phyloP scores from a whole-genome alignment of 2,888 invertebrate species.

The Congeria kusceri region DNA sequence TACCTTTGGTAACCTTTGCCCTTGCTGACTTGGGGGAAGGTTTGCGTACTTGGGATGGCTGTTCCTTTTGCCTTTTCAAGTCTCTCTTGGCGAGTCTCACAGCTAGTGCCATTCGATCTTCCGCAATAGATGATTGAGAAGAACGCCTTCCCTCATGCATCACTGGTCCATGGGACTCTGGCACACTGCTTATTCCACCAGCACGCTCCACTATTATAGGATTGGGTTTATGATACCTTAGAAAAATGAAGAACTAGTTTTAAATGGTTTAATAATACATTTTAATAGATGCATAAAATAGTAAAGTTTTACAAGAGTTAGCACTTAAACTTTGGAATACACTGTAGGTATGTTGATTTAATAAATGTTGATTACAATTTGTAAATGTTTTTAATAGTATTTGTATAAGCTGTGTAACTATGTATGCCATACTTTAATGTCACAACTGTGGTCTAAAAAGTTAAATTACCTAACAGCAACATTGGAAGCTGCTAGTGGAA shows the following conservation, averaged over 20 bases:
- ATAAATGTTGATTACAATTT: too few species aligned
- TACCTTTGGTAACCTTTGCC: conserved; percentile 58
- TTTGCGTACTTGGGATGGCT: conserved; percentile 46
- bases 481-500: conserved; percentile 72
- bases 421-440: too few species aligned
- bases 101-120: conserved; percentile 78
- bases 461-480: conserved; percentile 63
- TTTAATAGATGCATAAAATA: background rate
- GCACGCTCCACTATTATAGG: conserved; percentile 69
- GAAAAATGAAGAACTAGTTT: background rate
- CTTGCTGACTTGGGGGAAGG: conserved; percentile 62
- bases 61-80: conserved; percentile 75
- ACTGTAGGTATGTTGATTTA: too few species aligned
- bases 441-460: too few species aligned
- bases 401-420: too few species aligned
- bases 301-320: background rate
- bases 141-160: conserved; percentile 29
- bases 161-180: conserved; percentile 8
- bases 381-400: too few species aligned
- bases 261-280: background rate
- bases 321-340: too few species aligned
- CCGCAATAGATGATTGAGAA: conserved; percentile 72
- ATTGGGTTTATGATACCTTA: conserved; percentile 64
- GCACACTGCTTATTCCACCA: conserved; percentile 34
- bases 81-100: conserved; percentile 80